Base-by-base conservation (phyloP, 1,140 invertebrate genomes). In the Aphelinus certus region DNA sequence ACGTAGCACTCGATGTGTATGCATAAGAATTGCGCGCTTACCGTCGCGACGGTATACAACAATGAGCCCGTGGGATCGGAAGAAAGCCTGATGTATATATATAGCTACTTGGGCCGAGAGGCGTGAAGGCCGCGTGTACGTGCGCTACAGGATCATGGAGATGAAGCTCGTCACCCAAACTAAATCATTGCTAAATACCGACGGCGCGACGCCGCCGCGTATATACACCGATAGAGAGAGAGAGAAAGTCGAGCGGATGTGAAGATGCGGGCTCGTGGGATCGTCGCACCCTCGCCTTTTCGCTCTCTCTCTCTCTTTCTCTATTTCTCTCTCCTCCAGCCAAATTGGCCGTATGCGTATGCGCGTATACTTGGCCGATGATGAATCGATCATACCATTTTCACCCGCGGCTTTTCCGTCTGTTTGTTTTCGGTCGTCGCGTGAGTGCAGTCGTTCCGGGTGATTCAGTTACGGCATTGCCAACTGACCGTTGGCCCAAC, bases 1-100 rank as follows among this genome's bases (percentile, higher is more conserved):
- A 86, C 26, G 26, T 26, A 26, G 26, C 26, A 26, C 26, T 26
- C 26, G 26, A 26, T 26, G 26, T 26, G 26, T 80, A 46, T 71
- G 71, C 73, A 7, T 56, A 70, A 79, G 69, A 81, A 80, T 83
- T 73, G 74, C 48, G 47, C 56, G 53, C 57, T 65, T 79, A 78
- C 69, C 77, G 66, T 77, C 67, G 80, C 80, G 84, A 26, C 26
- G 26, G 85, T 82, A 79, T 77, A 82, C 71, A 81, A 87, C 85
- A 87, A 86, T 86, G 82, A 80, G 81, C 86, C 86, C 84, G 82
- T 86, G 81, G 83, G 82, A 83, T 68, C 64, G 57, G 47, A 46
- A 57, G 66, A 72, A 75, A 71, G 71, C 71, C 7, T 66, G 70
- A 75, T 78, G 77, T 78, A 26, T 26, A 26, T 26, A 26, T 26